Evolutionary conservation across 2,888 invertebrate genomes (phyloP), one percentile per base, ranked within the genome.

Genomic region (Cephus rjabovi): DNA sequence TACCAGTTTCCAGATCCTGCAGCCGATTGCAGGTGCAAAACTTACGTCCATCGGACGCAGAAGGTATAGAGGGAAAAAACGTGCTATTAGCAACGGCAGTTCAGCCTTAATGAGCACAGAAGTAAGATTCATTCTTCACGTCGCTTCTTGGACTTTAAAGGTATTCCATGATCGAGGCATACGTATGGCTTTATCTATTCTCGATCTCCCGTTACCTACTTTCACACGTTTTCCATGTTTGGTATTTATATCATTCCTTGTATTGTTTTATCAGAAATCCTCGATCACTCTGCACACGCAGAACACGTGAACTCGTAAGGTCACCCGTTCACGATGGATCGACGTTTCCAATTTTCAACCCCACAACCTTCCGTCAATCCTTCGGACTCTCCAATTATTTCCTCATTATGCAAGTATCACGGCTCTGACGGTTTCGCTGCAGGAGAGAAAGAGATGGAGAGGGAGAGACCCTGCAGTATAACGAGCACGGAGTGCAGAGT

Each of bases 351-450:
- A 37, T 34, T 73, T 73, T 76, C 76, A 33, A 33, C 68, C 37
- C 75, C 40, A 33, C 70, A 35, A 34, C 70, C 68, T 76, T n/a
- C 68, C 71, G 34, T 76, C 78, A 75, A 76, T 78, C 68, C 75
- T 34, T 56, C 30, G 75, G 75, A 56, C 75, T 75, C 76, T 75
- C 73, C 73, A 40, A 75, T 78, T 76, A 78, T 78, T 78, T 78
- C 78, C 78, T 78, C 75, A 78, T 78, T 78, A 78, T 75, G 77
- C 74, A 75, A 77, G 69, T 71, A 73, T 37, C 71, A 31, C 37
- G 69, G 23, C 73, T n/a, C 56, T 37, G 12, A 56, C 40, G 75
- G 2, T 56, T 56, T 15, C 56, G 31, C 76, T 31, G 76, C 30
- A 31, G 75, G 37, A 33, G 30, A 30, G 23, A 69, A 76, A n/a